phyloP scores from a whole-genome alignment of 2,888 invertebrate species.

The Lasioglossum figueresi region DNA sequence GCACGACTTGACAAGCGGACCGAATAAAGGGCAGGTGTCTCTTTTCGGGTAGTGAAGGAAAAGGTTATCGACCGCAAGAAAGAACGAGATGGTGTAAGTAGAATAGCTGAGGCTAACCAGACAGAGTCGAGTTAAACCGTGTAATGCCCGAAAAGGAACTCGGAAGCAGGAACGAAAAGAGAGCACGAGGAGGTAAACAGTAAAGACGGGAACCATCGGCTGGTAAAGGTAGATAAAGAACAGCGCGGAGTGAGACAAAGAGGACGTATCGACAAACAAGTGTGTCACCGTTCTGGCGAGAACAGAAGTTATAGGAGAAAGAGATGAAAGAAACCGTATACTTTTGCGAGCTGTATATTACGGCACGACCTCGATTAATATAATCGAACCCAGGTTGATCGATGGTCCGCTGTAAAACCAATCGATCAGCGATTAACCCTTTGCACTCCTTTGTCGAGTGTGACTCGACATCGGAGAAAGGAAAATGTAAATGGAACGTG shows the following conservation, averaged over 20 bases:
- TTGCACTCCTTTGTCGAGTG: no score
- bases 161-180: not conserved
- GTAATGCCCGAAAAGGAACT: not conserved
- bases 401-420: no score
- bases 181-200: not conserved
- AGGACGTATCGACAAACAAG: not conserved
- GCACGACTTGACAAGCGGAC: not conserved
- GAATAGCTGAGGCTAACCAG: conserved; percentile 5
- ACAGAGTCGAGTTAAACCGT: conserved; percentile 6
- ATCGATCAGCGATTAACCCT: no score
- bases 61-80: conserved; percentile 6
- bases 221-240: not conserved
- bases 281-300: not conserved
- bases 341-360: no score
- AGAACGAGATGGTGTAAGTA: not conserved
- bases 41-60: not conserved
- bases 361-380: no score
- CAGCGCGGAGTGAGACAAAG: no score
- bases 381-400: no score
- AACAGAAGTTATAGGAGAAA: not conserved
- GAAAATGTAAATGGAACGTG: no score
- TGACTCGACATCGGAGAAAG: no score
- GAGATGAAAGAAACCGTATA: no score
- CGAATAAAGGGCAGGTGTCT: conserved; percentile 5
- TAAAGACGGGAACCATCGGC: not conserved